Percentiles rank a stretch among this genome's conserved stretches.
phyloP scores from a whole-genome alignment of 2,888 invertebrate species.

The Prosopocoilus inquinatus region DNA sequence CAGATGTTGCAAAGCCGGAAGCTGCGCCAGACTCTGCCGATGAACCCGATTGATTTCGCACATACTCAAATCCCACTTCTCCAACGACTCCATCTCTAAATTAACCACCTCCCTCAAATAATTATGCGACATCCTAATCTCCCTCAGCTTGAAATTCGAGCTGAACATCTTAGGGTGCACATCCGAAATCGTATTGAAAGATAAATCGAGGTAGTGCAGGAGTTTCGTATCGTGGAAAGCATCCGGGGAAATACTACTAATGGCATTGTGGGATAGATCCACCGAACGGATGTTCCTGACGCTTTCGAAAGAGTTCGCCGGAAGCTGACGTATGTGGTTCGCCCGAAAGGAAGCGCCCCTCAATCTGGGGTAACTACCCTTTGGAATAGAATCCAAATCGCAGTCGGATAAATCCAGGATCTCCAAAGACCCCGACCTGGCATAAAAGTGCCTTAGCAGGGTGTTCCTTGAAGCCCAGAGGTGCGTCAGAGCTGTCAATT shows the following conservation, averaged over 20 bases:
- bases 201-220: conserved; percentile 64
- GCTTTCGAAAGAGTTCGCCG: conserved; percentile 59
- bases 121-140: conserved; percentile 65
- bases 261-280: conserved; percentile 66
- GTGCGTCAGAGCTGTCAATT: conserved; percentile 59
- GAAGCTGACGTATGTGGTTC: conserved; percentile 62
- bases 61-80: conserved; percentile 61
- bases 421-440: conserved; percentile 56
- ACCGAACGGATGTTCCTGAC: conserved; percentile 61
- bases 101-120: conserved; percentile 60
- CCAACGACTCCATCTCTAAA: conserved; percentile 59
- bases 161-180: conserved; percentile 61
- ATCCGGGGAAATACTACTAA: conserved; percentile 59
- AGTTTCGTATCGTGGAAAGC: conserved; percentile 61
- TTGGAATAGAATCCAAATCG: conserved; percentile 59
- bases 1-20: conserved; percentile 60
- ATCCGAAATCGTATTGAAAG: conserved; percentile 64
- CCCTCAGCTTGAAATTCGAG: conserved; percentile 59
- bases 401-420: conserved; percentile 62
- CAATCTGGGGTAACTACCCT: conserved; percentile 62
- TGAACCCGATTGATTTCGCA: conserved; percentile 64
- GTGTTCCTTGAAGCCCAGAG: conserved; percentile 64
- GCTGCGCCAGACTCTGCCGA: conserved; percentile 56
- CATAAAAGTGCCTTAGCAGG: conserved; percentile 48
- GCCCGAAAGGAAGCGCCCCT: conserved; percentile 59